Evolutionary conservation across 2,113 vertebrate genomes (phyloP).

Genomic region (Sialia sialis): DNA sequence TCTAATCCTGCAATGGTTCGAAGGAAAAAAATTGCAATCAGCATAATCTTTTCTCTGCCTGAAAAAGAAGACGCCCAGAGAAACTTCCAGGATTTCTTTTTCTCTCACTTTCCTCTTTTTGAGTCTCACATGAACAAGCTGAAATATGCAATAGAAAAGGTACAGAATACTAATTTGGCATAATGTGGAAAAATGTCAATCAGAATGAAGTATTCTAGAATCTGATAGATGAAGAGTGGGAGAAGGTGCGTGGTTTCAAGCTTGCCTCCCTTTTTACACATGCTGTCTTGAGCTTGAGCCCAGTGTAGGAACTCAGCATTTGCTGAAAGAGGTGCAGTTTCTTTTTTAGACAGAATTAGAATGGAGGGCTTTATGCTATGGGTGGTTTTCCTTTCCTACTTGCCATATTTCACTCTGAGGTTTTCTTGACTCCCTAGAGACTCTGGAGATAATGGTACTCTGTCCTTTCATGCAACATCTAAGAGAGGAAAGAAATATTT

Average conservation of each 20-base stretch:
- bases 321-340: background rate
- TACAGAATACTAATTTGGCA: conserved; percentile 37
- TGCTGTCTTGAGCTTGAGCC: conserved; percentile 5
- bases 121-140: conserved; percentile 90
- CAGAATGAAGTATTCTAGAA: background rate
- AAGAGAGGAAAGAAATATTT: background rate
- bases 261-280: background rate
- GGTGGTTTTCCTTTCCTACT: background rate
- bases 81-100: conserved; percentile 88
- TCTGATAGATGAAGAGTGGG: conserved; percentile 15
- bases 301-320: background rate
- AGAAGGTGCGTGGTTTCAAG: conserved; percentile 1
- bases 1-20: conserved; percentile 81
- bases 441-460: background rate
- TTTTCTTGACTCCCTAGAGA: background rate
- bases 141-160: conserved; percentile 87
- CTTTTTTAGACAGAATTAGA: background rate
- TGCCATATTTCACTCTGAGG: background rate
- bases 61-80: conserved; percentile 80
- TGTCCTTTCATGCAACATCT: background rate
- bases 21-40: conserved; percentile 86
- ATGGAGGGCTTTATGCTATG: background rate
- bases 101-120: conserved; percentile 88
- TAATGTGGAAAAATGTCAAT: background rate
- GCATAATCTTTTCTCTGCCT: conserved; percentile 83